These are phyloP conservation scores for Epinephelus lanceolatus DNA, from an alignment of 2,113 vertebrate species.

Conservation along the genomic window DNA sequence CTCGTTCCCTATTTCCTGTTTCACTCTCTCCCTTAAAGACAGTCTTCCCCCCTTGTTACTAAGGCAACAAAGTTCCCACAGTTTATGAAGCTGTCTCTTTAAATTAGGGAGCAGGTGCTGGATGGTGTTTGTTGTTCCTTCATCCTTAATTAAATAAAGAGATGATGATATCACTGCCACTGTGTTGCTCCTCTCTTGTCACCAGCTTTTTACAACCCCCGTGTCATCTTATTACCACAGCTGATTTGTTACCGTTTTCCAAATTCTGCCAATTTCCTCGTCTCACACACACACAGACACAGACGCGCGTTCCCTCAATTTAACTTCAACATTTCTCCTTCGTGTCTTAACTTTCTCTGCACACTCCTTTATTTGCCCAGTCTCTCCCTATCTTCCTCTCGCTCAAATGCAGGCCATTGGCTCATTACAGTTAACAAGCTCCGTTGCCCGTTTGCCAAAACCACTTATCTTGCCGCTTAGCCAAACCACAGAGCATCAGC, in stretches of 20 bases:
- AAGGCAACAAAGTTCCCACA: conserved; percentile 47
- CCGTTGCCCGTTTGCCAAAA: conserved; percentile 16
- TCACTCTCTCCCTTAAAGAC: not conserved
- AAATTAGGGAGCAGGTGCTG: conserved; percentile 50
- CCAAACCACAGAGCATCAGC: conserved; percentile 28
- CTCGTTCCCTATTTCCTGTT: not conserved
- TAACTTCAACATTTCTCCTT: not conserved
- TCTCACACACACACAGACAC: no score
- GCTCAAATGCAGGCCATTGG: not conserved
- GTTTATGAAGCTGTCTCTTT: conserved; percentile 46
- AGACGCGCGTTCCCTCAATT: not conserved
- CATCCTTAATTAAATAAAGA: conserved; percentile 38
- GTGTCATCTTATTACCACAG: conserved; percentile 3
- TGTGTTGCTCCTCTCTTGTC: not conserved
- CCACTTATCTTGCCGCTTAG: conserved; percentile 18
- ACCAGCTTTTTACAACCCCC: not conserved
- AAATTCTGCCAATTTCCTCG: not conserved
- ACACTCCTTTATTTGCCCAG: not conserved
- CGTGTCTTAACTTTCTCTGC: not conserved
- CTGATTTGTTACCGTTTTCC: not conserved
- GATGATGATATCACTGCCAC: conserved; percentile 18
- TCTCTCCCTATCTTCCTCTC: not conserved
- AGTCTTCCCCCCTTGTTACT: conserved; percentile 40
- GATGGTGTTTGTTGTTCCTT: conserved; percentile 3
- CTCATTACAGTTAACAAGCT: conserved; percentile 48